A percentile compares a stretch with the other conserved stretches of the same genome.
phyloP scores from a whole-genome alignment of 92 coral and sea anemone genomes.

The Epizoanthus ramosus region DNA sequence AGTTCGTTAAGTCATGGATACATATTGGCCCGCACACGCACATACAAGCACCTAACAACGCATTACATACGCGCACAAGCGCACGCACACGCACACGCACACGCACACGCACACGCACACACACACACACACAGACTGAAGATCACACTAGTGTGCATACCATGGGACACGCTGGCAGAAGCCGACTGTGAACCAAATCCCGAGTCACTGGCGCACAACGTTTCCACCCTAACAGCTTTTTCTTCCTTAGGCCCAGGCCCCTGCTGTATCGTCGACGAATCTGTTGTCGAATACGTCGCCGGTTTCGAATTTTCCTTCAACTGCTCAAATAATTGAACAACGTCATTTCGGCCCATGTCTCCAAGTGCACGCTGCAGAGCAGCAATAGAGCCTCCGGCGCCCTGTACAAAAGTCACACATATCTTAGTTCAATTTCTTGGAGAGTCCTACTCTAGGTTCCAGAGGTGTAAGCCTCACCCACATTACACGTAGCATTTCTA shows the following conservation, averaged over 20 bases:
- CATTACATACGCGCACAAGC: too few relatives aligned
- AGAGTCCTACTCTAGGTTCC: background rate
- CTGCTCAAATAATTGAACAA: conserved; percentile 51
- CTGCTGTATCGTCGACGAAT: conserved; percentile 16
- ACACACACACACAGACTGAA: background rate
- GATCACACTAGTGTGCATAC: conserved; percentile 38
- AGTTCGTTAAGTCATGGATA: too few relatives aligned
- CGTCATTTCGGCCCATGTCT: conserved; percentile 68
- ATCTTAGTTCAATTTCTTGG: background rate
- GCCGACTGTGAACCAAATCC: conserved; percentile 78
- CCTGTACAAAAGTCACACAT: conserved; percentile 31
- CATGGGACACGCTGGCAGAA: conserved; percentile 55
- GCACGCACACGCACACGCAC: too few relatives aligned
- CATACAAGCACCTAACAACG: too few relatives aligned
- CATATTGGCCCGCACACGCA: too few relatives aligned
- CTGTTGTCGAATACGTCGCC: conserved; percentile 12
- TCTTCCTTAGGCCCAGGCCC: background rate
- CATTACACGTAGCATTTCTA: too few relatives aligned
- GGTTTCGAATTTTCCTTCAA: background rate
- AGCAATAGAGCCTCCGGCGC: conserved; percentile 56
- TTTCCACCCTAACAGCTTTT: conserved; percentile 5
- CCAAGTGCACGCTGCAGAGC: conserved; percentile 41
- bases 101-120: too few relatives aligned
- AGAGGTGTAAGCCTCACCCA: background rate
- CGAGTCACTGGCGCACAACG: conserved; percentile 63